Evolutionary conservation across 1,140 invertebrate species (phyloP), one percentile per base, ranked within the genome.

Genomic region (Drosophila pallidifrons): DNA sequence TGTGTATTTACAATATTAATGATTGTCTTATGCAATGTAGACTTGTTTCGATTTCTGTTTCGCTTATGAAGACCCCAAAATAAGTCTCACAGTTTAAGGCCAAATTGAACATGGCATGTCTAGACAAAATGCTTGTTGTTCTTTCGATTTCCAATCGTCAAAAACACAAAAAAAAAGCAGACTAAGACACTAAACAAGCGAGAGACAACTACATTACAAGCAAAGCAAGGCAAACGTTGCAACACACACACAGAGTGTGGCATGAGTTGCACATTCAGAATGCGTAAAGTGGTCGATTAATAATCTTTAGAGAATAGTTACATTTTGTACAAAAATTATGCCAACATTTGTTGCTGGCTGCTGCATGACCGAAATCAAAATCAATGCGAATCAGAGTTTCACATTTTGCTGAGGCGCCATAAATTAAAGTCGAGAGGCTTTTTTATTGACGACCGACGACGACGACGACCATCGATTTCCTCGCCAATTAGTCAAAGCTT

Each of bases 401-500:
- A 41, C 41, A n/a, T 32, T 67, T 57, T 55, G 30, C 32, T 54
- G 11, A 13, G 72, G 72, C 74, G 74, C 67, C 74, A 76, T 52
- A 65, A 72, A 76, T 72, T 71, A 65, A 60, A 58, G n/a, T 30
- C 13, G 57, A 64, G 61, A 32, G 71, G 64, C 61, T 15, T 43
- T 25, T 82, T 79, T 82, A 86, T 77, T 79, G 61, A 67, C 61
- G 54, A 73, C 70, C 70, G 30, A 32, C 70, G 20, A 25, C 20
- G 20, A 25, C 83, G 61, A 67, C 61, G 58, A 73, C 70, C 70
- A 8, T 7, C 70, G 69, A 89, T 89, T 83, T 80, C 54, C 77
- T 89, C 72, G 85, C 63, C 85, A 87, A 87, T 87, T 89, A 88
- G 85, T 87, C 81, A 83, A 75, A 87, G 83, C 83, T 87, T 85